Evolutionary conservation across 2,113 vertebrate genomes (phyloP), one percentile per base, ranked within the genome.

Genomic region (Brachypteracias leptosomus): DNA sequence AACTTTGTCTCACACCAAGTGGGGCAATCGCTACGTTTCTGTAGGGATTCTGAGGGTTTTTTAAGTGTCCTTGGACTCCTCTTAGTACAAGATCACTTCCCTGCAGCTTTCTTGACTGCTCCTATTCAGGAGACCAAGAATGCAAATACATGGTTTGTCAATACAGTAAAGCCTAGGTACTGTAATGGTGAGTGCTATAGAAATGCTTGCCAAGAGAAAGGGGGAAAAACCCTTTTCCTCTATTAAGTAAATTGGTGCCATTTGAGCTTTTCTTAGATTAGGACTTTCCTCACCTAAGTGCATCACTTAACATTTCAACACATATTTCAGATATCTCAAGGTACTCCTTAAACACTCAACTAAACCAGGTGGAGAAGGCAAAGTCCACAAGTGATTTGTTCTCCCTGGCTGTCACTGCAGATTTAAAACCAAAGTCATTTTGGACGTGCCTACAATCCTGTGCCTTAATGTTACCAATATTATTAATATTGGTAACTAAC

Each of bases 251-350:
- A 94, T 76, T 54, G 54, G 40, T 89, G 58, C 46, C 52, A 73
- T 93, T 89, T 93, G 40, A 92, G 81, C n/a, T 96, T 57, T 85
- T 94, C 65, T 91, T 70, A 28, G 79, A 61, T 89, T 62, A 87
- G 76, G 73, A 77, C 24, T 93, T 93, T 94, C 80, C 70, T 90
- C 84, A 76, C 88, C 86, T 59, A 87, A 51, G 54, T 93, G 73
- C 54, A 51, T 94, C 71, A 25, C 80, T 93, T 92, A 86, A 76
- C 76, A 70, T 90, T 96, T 96, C 90, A 86, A 36, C 73, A 75
- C 4, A 1, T 72, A 58, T 47, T 92, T 89, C 80, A 73, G 61
- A 79, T 93, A 90, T 81, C 92, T 93, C 90, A 62, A 94, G 93
- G 57, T 90, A 51, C 58, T 89, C 62, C 75, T 90, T 92, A 94